Conservation (phyloP, 1,140 invertebrate genomes). For the Aphaenogaster ashmeadi region DNA sequence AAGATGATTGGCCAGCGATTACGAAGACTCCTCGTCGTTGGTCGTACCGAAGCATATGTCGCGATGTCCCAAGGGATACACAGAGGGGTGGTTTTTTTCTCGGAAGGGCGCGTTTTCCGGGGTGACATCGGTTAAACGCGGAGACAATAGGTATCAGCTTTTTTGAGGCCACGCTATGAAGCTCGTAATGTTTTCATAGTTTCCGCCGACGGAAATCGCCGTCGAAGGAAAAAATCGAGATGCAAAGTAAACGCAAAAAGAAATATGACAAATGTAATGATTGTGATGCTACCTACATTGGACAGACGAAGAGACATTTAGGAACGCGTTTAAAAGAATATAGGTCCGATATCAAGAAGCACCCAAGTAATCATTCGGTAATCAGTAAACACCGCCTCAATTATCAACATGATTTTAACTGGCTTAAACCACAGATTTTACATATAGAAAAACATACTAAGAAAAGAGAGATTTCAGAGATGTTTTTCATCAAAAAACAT, state of each 20-base stretch:
- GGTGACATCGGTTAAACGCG: constrained; percentile 73
- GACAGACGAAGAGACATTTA: too few species aligned
- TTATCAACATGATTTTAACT: too few species aligned
- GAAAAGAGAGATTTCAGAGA: too few species aligned
- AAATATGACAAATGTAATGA: not conserved
- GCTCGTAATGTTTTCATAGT: constrained; percentile 41
- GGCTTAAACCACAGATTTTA: too few species aligned
- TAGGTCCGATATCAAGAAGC: too few species aligned
- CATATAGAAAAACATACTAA: too few species aligned
- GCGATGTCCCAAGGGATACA: constrained; percentile 64
- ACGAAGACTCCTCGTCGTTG: constrained; percentile 58
- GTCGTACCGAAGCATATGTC: constrained; percentile 72
- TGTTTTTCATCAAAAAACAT: too few species aligned
- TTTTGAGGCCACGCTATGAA: not conserved
- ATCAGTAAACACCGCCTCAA: too few species aligned
- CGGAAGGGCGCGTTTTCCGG: constrained; percentile 72
- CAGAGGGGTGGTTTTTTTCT: constrained; percentile 74
- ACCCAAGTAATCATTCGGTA: too few species aligned
- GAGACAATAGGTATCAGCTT: constrained; percentile 56
- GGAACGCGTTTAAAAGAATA: too few species aligned
- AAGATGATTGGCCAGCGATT: constrained; percentile 57
- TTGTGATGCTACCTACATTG: too few species aligned
- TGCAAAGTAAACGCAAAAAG: constrained; percentile 19
- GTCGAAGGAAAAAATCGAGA: constrained; percentile 21
- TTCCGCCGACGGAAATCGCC: constrained; percentile 41